phyloP scores from a whole-genome alignment of 2,797 vertebrate species.

The Leontocebus nigricollis region DNA sequence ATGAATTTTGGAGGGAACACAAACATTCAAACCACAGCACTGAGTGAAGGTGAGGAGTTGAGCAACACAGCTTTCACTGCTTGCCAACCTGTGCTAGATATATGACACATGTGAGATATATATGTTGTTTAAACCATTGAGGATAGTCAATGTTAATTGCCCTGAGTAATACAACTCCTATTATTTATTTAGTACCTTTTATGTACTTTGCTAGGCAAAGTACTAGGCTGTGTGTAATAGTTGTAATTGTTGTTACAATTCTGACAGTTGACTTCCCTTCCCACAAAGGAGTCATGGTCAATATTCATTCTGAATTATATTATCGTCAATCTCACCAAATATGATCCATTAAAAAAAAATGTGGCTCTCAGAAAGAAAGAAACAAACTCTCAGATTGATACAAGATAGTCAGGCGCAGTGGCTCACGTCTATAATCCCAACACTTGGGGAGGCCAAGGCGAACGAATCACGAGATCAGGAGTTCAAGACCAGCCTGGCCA shows the following conservation, averaged over 20 bases:
- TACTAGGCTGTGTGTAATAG: background rate
- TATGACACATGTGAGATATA: background rate
- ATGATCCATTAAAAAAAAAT: background rate
- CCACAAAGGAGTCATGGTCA: conserved; percentile 12
- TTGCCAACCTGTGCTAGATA: background rate
- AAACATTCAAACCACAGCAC: background rate
- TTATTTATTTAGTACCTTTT: background rate
- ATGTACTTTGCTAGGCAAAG: background rate
- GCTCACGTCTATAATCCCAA: too few species aligned
- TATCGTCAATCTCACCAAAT: background rate
- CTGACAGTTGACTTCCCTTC: conserved; percentile 28
- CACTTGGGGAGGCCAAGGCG: too few species aligned
- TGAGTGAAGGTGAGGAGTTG: background rate
- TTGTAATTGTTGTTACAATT: background rate
- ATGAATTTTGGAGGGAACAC: background rate
- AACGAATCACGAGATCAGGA: too few species aligned
- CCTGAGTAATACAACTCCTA: background rate
- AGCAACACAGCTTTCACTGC: background rate
- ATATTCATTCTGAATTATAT: background rate
- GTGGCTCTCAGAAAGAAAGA: background rate
- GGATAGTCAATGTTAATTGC: background rate
- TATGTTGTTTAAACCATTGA: background rate
- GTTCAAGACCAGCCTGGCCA: too few species aligned
- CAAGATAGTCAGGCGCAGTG: background rate
- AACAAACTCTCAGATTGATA: background rate